Percentiles rank a stretch among this genome's conserved stretches.
These are phyloP conservation scores for Hydriomena furcata DNA, from an alignment of 2,888 invertebrate species.

Conservation along the genomic window DNA sequence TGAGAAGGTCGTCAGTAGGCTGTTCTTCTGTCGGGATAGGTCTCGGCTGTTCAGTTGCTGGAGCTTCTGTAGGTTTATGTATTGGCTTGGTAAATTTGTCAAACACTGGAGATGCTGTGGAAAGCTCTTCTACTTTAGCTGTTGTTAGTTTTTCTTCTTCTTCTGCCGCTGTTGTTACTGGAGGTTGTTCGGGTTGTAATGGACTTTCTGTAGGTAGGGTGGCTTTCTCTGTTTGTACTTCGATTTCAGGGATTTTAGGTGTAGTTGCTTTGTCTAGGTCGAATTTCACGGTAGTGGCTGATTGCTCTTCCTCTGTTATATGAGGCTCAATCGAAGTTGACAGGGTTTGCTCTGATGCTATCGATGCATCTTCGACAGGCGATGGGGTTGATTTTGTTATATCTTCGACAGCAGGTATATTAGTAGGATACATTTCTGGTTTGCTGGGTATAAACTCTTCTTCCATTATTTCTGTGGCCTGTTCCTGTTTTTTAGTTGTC, in stretches of 20 bases:
- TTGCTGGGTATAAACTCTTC: slow-evolving; percentile 18
- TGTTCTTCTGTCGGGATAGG: slow-evolving; percentile 55
- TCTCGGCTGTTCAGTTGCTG: slow-evolving; percentile 55
- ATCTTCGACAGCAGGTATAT: slow-evolving; percentile 11
- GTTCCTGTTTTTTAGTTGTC: slow-evolving; percentile 12
- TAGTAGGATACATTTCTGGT: slow-evolving; percentile 23
- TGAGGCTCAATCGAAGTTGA: slow-evolving; percentile 11
- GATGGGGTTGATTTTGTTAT: slow-evolving; percentile 10
- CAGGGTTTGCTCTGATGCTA: slow-evolving; percentile 11
- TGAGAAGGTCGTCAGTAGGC: slow-evolving; percentile 60
- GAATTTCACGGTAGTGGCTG: slow-evolving; percentile 12
- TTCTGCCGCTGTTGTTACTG: slow-evolving; percentile 25
- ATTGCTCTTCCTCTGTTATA: slow-evolving; percentile 18
- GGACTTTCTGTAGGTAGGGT: slow-evolving; percentile 30
- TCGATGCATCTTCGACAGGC: slow-evolving; percentile 16
- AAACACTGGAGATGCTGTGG: slow-evolving; percentile 28
- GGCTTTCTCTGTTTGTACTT: slow-evolving; percentile 30
- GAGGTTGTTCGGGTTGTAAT: slow-evolving; percentile 18
- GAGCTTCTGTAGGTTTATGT: slow-evolving; percentile 47
- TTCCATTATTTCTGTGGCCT: slow-evolving; percentile 11
- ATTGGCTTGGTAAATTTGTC: slow-evolving; percentile 54
- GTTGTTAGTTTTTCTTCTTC: slow-evolving; percentile 35
- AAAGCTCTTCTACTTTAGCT: slow-evolving; percentile 26
- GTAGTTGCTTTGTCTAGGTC: slow-evolving; percentile 21
- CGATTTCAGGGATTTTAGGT: slow-evolving; percentile 9